Percentiles rank a stretch among this genome's conserved stretches.
These are phyloP conservation scores for Chrysotoxum bicinctum DNA, from an alignment of 2,888 invertebrate genomes.

Conservation along the genomic window DNA sequence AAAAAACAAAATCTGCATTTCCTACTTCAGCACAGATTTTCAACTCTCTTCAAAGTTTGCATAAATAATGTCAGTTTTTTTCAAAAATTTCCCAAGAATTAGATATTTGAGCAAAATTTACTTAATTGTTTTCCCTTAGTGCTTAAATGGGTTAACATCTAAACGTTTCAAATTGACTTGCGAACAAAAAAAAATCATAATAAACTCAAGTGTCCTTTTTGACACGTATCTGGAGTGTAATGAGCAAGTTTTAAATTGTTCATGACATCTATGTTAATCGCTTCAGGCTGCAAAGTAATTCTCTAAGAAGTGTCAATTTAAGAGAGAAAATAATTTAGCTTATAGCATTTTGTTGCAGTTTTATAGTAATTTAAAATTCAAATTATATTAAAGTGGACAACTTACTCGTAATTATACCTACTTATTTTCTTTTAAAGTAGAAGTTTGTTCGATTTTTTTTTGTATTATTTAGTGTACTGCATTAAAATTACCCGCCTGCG, in stretches of 20 bases:
- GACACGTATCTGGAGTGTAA: background rate
- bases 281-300: background rate
- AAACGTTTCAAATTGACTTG: background rate
- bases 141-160: background rate
- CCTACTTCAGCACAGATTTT: background rate
- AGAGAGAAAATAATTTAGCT: background rate
- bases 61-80: background rate
- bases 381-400: too few species aligned
- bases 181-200: background rate
- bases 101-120: too few species aligned
- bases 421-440: too few species aligned
- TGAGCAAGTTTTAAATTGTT: background rate
- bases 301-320: background rate
- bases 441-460: too few species aligned
- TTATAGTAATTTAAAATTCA: too few species aligned
- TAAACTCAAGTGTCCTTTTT: background rate
- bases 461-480: too few species aligned
- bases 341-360: too few species aligned
- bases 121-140: background rate
- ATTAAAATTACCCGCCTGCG: too few species aligned
- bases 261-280: slow-evolving; percentile 13
- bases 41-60: background rate
- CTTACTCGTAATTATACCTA: too few species aligned
- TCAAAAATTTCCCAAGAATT: too few species aligned
- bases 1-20: background rate